Percentiles rank a stretch among this genome's conserved stretches.
phyloP scores from a whole-genome alignment of 2,797 vertebrate species.

The Sphaeramia orbicularis region DNA sequence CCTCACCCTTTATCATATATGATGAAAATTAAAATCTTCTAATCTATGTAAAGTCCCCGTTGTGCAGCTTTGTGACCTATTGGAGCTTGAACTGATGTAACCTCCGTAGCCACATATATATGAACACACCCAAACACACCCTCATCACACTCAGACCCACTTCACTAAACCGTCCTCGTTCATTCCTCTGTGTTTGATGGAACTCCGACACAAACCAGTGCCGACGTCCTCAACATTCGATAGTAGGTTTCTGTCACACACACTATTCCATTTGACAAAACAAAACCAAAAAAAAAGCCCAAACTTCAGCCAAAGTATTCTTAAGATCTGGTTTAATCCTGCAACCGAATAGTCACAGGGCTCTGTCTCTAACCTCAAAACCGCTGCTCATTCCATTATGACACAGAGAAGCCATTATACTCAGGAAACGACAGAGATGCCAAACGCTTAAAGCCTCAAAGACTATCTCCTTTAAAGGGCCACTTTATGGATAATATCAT shows the following conservation, averaged over 20 bases:
- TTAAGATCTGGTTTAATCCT: conserved; percentile 9
- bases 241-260: neutral
- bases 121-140: neutral
- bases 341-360: conserved; percentile 1
- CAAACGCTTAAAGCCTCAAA: conserved; percentile 37
- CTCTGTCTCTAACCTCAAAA: conserved; percentile 27
- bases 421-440: conserved; percentile 31
- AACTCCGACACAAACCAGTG: neutral
- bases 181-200: conserved; percentile 2
- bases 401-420: conserved; percentile 34
- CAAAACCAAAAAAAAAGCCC: neutral
- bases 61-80: neutral
- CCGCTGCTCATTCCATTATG: conserved; percentile 47
- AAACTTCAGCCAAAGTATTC: neutral
- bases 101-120: neutral
- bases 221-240: neutral
- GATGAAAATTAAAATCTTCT: no score
- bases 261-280: neutral
- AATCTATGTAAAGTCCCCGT: no score
- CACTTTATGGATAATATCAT: conserved; percentile 44
- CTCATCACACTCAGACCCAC: neutral
- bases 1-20: no score
- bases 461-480: conserved; percentile 47
- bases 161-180: neutral
- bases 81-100: conserved; percentile 7